A percentile compares a stretch with the other conserved stretches of the same genome.
Evolutionary conservation across 1,140 invertebrate species (phyloP).

Genomic region (Pemphigus obesinymphae): DNA sequence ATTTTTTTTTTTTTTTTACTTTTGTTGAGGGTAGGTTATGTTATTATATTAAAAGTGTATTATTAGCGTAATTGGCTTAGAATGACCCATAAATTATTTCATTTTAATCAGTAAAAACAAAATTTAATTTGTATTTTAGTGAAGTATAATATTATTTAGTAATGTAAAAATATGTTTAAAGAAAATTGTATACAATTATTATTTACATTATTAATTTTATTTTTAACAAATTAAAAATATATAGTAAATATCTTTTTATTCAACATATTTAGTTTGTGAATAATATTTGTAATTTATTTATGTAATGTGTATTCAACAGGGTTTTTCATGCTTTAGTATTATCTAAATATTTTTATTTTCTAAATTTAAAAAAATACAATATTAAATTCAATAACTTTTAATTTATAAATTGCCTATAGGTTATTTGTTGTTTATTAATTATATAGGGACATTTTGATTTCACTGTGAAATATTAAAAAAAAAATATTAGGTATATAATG

Average conservation of each 20-base stretch:
- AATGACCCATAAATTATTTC: not conserved
- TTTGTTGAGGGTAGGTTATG: not conserved
- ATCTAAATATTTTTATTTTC: no score
- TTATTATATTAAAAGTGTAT: not conserved
- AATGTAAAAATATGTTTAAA: no score
- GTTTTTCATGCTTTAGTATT: constrained; percentile 1
- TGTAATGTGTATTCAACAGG: not conserved
- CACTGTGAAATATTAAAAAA: not conserved
- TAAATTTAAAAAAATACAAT: not conserved
- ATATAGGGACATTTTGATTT: not conserved
- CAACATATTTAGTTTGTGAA: not conserved
- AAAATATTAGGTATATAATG: not conserved
- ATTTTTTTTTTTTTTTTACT: not conserved
- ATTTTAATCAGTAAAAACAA: not conserved
- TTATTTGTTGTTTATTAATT: not conserved
- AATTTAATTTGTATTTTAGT: not conserved
- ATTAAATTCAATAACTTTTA: not conserved
- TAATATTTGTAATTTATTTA: not conserved
- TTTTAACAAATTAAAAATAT: not conserved
- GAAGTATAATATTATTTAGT: not conserved
- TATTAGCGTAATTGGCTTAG: not conserved
- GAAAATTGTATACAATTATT: not conserved
- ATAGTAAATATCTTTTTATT: not conserved
- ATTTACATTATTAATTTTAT: no score
- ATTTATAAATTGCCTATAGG: not conserved